Evolutionary conservation across 2,113 vertebrate genomes (phyloP).

Genomic region (Buteo buteo): DNA sequence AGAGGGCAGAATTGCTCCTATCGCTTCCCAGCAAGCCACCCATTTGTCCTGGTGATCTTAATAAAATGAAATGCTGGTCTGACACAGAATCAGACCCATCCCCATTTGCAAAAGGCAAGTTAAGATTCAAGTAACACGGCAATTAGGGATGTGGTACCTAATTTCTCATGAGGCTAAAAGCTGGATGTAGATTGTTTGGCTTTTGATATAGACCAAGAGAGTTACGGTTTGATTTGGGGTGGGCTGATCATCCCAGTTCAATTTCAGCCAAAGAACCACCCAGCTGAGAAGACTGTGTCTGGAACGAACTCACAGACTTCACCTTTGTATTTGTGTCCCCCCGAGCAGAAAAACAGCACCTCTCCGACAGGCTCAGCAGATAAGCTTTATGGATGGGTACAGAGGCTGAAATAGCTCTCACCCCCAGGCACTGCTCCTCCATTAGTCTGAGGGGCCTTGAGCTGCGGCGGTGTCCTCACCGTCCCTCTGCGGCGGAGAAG

Average conservation of each 20-base stretch:
- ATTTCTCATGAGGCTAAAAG: background rate
- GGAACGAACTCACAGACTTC: background rate
- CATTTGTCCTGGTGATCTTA: background rate
- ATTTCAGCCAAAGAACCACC: background rate
- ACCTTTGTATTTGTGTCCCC: background rate
- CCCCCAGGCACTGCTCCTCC: background rate
- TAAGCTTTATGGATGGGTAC: background rate
- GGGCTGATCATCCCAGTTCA: background rate
- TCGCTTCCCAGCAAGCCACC: background rate
- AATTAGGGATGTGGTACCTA: background rate
- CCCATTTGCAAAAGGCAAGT: background rate
- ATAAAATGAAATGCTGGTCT: background rate
- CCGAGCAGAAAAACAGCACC: background rate
- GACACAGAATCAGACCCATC: background rate
- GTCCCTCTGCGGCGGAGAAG: background rate
- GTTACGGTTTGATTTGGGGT: background rate
- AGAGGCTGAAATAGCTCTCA: background rate
- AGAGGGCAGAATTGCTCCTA: background rate
- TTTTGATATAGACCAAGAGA: background rate
- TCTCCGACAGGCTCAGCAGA: background rate
- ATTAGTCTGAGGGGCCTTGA: background rate
- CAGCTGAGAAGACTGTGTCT: background rate
- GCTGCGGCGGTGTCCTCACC: background rate
- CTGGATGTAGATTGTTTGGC: background rate
- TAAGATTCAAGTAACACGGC: background rate